phyloP scores from a whole-genome alignment of 2,797 vertebrate genomes.

The Babyrousa celebensis region DNA sequence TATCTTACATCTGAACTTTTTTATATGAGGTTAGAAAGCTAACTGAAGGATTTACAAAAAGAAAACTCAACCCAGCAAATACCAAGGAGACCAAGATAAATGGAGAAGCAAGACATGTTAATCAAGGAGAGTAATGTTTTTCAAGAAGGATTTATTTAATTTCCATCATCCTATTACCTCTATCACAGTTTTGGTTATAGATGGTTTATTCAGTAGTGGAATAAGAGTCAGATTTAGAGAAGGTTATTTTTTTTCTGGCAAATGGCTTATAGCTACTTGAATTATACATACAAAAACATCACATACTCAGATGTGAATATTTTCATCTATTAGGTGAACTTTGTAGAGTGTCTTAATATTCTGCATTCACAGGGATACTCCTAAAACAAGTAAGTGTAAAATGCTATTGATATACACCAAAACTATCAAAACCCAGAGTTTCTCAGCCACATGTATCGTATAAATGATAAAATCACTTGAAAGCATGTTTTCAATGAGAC shows the following conservation, averaged over 20 bases:
- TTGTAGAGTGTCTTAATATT: neutral
- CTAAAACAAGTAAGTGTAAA: slow-evolving; percentile 2
- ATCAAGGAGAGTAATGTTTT: slow-evolving; percentile 77
- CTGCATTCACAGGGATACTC: neutral
- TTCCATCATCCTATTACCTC: slow-evolving; percentile 57
- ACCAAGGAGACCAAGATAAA: slow-evolving; percentile 63
- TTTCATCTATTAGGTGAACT: neutral
- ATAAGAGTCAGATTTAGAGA: slow-evolving; percentile 59
- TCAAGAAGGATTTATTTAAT: slow-evolving; percentile 77
- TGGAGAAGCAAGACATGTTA: slow-evolving; percentile 63
- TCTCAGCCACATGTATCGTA: neutral
- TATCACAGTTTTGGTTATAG: slow-evolving; percentile 20
- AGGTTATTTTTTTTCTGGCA: slow-evolving; percentile 62
- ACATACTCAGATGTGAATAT: slow-evolving; percentile 28
- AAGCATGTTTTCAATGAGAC: neutral
- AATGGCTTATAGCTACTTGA: neutral
- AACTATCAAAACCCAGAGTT: neutral
- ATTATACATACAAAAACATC: neutral
- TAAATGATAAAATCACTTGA: neutral
- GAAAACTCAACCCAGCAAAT: slow-evolving; percentile 74
- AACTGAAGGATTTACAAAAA: slow-evolving; percentile 75
- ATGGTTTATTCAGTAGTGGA: slow-evolving; percentile 57
- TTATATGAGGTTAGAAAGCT: slow-evolving; percentile 72
- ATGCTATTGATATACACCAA: neutral
- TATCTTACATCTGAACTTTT: slow-evolving; percentile 74